Evolutionary conservation across 2,797 vertebrate genomes (phyloP), one percentile per base, ranked within the genome.

Genomic region (Danio tinwini): DNA sequence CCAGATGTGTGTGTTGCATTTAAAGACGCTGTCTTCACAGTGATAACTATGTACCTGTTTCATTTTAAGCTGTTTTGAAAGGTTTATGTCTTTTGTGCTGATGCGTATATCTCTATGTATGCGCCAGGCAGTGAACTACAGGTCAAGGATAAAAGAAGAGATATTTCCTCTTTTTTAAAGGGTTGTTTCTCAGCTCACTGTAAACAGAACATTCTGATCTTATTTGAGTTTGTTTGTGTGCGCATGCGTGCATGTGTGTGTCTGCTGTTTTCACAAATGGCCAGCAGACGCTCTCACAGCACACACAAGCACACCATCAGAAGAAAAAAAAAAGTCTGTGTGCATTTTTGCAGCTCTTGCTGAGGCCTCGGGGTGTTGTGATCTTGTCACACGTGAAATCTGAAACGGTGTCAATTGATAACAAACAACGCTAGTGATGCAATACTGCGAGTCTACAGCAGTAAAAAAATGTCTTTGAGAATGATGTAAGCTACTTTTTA

Each of bases 191-290:
- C n/a, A 6, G 14, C 58, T 83, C 40, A 45, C 11, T 16, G 67
- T 58, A 63, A 72, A 77, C 74, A 77, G 80, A 71, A 82, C 80
- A 65, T 80, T 75, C 76, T 13, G 45, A 82, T 74, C 75, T 58
- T 16, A 40, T 52, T 39, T 37, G 37, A 52, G 62, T 13, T 29
- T 1, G 29, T 29, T 29, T 29, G 29, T 29, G 29, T 29, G 29
- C 29, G 29, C 29, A 29, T 29, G 29, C 3, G 29, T 29, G 1
- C 1, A 1, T 29, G 3, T 29, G 29, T 29, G 29, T 29, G 55
- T 61, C 13, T 72, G 49, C 11, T 4, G 29, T 29, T 29, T 29
- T 29, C 29, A 29, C 29, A 29, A 29, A 29, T 29, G 29, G 29
- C 29, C 63, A 58, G 6, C 44, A 39, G 39, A 40, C 11, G 9